Conservation (phyloP, 2,888 invertebrate species). For the Drosophila formosana region DNA sequence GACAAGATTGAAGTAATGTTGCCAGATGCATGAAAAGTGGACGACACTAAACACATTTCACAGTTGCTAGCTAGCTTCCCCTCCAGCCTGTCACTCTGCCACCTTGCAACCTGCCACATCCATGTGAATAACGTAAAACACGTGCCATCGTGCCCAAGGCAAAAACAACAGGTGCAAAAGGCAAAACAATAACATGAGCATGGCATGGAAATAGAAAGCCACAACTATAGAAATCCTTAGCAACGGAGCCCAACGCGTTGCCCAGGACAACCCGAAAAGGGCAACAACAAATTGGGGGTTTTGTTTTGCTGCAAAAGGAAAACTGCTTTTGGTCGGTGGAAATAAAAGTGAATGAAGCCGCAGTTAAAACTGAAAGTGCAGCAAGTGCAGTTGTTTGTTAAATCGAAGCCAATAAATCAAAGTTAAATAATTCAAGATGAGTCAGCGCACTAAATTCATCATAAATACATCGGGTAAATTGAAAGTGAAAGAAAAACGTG, state of each 20-base stretch:
- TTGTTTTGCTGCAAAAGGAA: slow-evolving; percentile 14
- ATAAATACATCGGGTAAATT: slow-evolving; percentile 84
- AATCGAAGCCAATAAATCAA: slow-evolving; percentile 6
- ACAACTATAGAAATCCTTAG: slow-evolving; percentile 46
- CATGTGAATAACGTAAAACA: slow-evolving; percentile 26
- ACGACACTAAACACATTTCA: slow-evolving; percentile 32
- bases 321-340: slow-evolving; percentile 35
- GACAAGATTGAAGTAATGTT: slow-evolving; percentile 57
- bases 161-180: slow-evolving; percentile 73
- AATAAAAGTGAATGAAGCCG: slow-evolving; percentile 58
- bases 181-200: slow-evolving; percentile 15
- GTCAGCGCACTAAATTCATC: slow-evolving; percentile 83
- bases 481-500: slow-evolving; percentile 2
- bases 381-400: slow-evolving; percentile 7
- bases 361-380: slow-evolving; percentile 71
- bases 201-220: slow-evolving; percentile 38
- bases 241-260: slow-evolving; percentile 52
- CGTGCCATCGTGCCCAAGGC: slow-evolving; percentile 30
- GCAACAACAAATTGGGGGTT: slow-evolving; percentile 58
- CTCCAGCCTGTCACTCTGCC: neutral
- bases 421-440: slow-evolving; percentile 42
- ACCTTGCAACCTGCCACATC: neutral
- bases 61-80: neutral
- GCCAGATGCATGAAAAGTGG: slow-evolving; percentile 39
- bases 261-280: slow-evolving; percentile 45